phyloP scores from a whole-genome alignment of 2,113 vertebrate genomes.

The Chaenocephalus aceratus region DNA sequence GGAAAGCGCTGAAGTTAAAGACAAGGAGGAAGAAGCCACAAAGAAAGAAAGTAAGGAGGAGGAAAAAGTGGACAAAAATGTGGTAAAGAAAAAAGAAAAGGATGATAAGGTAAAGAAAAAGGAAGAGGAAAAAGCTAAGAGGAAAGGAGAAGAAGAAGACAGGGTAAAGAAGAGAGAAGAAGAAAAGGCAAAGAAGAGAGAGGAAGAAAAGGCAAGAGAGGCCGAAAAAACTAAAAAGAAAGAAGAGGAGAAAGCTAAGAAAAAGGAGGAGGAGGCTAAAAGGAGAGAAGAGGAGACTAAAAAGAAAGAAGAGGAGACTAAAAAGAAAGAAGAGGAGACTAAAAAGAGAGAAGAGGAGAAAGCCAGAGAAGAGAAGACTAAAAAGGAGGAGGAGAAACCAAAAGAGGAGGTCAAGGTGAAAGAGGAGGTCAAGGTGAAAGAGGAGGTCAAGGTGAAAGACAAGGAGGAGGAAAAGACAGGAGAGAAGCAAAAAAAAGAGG shows the following conservation, averaged over 20 bases:
- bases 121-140: slow-evolving; percentile 52
- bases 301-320: slow-evolving; percentile 62
- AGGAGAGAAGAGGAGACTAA: slow-evolving; percentile 4
- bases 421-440: not conserved
- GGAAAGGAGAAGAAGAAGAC: slow-evolving; percentile 48
- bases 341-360: slow-evolving; percentile 54
- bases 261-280: slow-evolving; percentile 43
- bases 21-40: slow-evolving; percentile 26
- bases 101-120: slow-evolving; percentile 67
- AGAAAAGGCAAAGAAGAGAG: slow-evolving; percentile 73
- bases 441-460: slow-evolving; percentile 45
- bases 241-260: slow-evolving; percentile 49
- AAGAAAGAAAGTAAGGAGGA: slow-evolving; percentile 52
- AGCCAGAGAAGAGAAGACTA: slow-evolving; percentile 33
- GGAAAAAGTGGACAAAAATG: slow-evolving; percentile 68
- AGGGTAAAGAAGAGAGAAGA: slow-evolving; percentile 52
- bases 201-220: slow-evolving; percentile 68
- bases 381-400: slow-evolving; percentile 45
- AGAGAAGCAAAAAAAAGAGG: slow-evolving; percentile 72
- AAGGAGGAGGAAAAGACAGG: slow-evolving; percentile 37
- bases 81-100: slow-evolving; percentile 69
- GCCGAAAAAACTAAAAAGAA: slow-evolving; percentile 48
- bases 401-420: slow-evolving; percentile 15
- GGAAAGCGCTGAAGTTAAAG: slow-evolving; percentile 52
- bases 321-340: slow-evolving; percentile 53